These are phyloP conservation scores for Scolopax bukidnonensis DNA, from an alignment of 2,797 vertebrate genomes.

Conservation along the genomic window DNA sequence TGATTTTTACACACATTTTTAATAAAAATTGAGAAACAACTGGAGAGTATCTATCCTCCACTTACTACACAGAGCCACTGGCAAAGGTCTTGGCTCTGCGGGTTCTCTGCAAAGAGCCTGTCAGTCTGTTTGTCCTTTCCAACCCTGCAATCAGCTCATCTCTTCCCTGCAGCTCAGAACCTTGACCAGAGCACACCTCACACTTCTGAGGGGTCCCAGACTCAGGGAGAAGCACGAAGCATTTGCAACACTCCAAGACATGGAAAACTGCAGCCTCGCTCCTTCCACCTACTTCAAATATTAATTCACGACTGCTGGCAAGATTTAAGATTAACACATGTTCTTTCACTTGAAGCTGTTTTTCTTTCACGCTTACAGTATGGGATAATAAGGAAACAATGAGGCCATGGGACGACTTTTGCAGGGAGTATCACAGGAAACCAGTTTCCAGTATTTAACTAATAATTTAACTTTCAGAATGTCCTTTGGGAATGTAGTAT, in stretches of 20 bases:
- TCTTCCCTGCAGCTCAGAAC: background rate
- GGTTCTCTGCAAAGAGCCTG: background rate
- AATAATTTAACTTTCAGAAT: background rate
- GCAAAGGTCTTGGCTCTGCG: background rate
- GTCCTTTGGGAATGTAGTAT: background rate
- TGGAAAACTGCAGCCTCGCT: background rate
- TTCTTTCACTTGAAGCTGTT: background rate
- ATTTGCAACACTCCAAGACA: background rate
- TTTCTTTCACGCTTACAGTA: background rate
- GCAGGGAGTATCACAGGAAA: background rate
- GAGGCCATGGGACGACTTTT: background rate
- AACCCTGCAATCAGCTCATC: background rate
- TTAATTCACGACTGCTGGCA: background rate
- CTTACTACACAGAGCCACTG: background rate
- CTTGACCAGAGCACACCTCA: background rate
- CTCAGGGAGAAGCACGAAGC: background rate
- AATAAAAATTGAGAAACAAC: background rate
- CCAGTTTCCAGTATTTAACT: background rate
- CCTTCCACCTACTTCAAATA: background rate
- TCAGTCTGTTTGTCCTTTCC: background rate
- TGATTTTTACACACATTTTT: background rate
- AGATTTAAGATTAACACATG: background rate
- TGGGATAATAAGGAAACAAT: background rate
- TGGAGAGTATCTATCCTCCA: background rate
- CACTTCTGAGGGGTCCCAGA: background rate